Evolutionary conservation across 1,140 invertebrate species (phyloP).

Genomic region (Sweltsa coloradensis): DNA sequence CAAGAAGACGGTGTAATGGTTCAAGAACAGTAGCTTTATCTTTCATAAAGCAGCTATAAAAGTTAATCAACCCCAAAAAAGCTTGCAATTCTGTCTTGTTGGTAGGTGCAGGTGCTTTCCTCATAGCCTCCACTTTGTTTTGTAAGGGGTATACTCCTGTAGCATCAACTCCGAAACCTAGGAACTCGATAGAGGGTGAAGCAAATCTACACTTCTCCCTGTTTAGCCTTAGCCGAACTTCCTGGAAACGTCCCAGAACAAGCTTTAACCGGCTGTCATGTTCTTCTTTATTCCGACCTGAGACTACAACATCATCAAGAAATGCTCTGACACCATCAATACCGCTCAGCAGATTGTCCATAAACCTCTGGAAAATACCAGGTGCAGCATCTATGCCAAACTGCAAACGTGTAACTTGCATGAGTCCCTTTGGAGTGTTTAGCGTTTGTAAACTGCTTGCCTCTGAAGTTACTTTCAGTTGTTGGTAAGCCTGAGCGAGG

Average conservation of each 20-base stretch:
- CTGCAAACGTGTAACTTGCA: too few relatives aligned
- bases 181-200: constrained; percentile 19
- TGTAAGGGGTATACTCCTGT: constrained; percentile 21
- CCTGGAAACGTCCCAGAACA: neutral
- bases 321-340: too few relatives aligned
- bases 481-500: too few relatives aligned
- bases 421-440: too few relatives aligned
- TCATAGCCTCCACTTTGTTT: constrained; percentile 22
- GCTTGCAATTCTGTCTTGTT: constrained; percentile 20
- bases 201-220: constrained; percentile 19
- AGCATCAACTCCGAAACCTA: constrained; percentile 25
- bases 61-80: constrained; percentile 21
- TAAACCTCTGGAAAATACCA: too few relatives aligned
- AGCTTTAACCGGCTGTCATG: too few relatives aligned
- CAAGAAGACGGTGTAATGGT: constrained; percentile 10
- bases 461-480: too few relatives aligned
- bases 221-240: constrained; percentile 1
- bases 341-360: too few relatives aligned
- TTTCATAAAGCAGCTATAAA: constrained; percentile 18
- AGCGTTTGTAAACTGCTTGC: too few relatives aligned
- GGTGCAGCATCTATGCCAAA: too few relatives aligned
- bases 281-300: too few relatives aligned
- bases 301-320: too few relatives aligned
- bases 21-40: constrained; percentile 13
- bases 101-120: constrained; percentile 16